A percentile compares a stretch with the other conserved stretches of the same genome.
Evolutionary conservation across 2,797 vertebrate species (phyloP).

Genomic region (Salarias fasciatus): DNA sequence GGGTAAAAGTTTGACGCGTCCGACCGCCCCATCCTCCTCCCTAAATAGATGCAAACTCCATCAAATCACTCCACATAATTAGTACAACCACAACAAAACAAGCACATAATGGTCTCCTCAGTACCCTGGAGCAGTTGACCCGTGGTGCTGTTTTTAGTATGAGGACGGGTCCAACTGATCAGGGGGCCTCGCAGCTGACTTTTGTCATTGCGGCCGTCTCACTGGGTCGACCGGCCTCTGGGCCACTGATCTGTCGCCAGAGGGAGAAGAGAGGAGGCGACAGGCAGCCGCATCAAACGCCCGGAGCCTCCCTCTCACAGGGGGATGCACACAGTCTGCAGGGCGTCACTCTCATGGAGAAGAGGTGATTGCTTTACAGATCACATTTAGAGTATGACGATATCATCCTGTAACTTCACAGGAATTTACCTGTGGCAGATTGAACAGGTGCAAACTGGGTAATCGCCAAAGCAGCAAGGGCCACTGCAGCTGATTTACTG

Average conservation of each 20-base stretch:
- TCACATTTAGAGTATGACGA: neutral
- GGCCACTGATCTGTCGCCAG: constrained; percentile 66
- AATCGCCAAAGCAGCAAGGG: constrained; percentile 40
- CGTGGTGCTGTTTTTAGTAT: too few relatives aligned
- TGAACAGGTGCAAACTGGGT: constrained; percentile 48
- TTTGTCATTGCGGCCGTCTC: constrained; percentile 52
- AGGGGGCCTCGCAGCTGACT: constrained; percentile 58
- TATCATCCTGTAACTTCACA: neutral
- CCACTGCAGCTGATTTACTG: constrained; percentile 42
- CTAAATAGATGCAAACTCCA: too few relatives aligned
- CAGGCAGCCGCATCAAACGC: constrained; percentile 70
- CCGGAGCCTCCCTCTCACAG: constrained; percentile 60
- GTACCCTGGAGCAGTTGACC: too few relatives aligned
- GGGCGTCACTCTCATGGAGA: constrained; percentile 7
- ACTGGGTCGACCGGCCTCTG: neutral
- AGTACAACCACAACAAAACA: too few relatives aligned
- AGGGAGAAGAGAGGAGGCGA: constrained; percentile 48
- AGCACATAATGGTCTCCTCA: too few relatives aligned
- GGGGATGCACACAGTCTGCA: constrained; percentile 34
- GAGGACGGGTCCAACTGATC: constrained; percentile 16
- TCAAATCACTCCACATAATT: too few relatives aligned
- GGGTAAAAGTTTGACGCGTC: too few relatives aligned
- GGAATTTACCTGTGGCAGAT: constrained; percentile 41
- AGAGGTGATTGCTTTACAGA: too few relatives aligned
- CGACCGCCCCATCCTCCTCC: too few relatives aligned